Evolutionary conservation across 2,113 vertebrate species (phyloP), one percentile per base, ranked within the genome.

Genomic region (Mobula birostris): DNA sequence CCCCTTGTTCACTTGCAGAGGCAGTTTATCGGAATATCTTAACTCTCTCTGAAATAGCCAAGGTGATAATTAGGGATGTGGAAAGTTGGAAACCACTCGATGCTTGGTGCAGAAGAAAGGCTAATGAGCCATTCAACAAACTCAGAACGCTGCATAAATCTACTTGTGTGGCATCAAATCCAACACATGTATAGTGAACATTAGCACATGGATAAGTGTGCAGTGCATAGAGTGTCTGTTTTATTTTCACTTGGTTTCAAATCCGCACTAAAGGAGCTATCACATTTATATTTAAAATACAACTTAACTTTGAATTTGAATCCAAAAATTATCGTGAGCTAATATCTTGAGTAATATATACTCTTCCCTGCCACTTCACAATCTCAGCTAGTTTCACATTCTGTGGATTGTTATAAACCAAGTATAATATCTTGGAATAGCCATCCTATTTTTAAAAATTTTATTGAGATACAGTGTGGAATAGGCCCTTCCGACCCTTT

Each of bases 41-140:
- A 93, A 93, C 91, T 74, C 91, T 66, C 61, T 66, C 88, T 93
- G 91, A 93, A 93, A 93, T 74, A 93, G 68, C 91, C 91, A 93
- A 93, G 91, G 91, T 93, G 91, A 93, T 93, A 93, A 93, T 93
- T 93, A 93, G 70, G 91, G 91, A 93, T 93, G 91, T 93, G 91
- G 91, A 93, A 93, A 93, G 91, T 93, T 93, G 91, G 91, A 93
- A 93, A 93, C 91, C 91, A 74, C 91, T 70, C 12, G 91, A 93
- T 74, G 91, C 91, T 93, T 56, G 40, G 68, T 93, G 91, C 91
- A 93, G 72, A 56, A 70, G 91, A 93, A 93, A 93, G 91, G 91
- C 91, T 93, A 93, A 93, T 93, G 91, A 93, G 72, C 91, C 70
- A 93, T 93, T 93, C 70, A 93, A 40, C 91, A 93, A 93, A 93